Evolutionary conservation across 2,797 vertebrate genomes (phyloP), one percentile per base, ranked within the genome.

Genomic region (Cryptoprocta ferox): DNA sequence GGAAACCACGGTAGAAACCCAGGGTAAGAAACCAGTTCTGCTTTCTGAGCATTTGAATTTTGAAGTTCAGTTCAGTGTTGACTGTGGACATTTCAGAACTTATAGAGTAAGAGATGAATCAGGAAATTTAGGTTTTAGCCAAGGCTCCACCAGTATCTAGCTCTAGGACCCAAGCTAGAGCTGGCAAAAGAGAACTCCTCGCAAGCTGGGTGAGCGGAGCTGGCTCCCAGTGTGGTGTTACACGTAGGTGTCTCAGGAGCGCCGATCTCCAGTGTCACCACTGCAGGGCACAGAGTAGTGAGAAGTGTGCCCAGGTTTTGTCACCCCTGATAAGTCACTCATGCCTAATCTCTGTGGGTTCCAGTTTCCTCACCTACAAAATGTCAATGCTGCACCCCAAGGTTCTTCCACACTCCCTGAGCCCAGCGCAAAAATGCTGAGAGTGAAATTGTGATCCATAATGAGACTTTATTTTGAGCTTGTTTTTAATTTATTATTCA

Each of bases 401-500:
- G 21, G 6, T 15, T 79, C 45, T 45, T 37, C 39, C 30, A 3
- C 14, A 16, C 53, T 5, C 16, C 16, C 10, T 30, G 11, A 35
- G 21, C 30, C 7, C 28, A 9, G n/a, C 24, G 26, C 24, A 6
- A 7, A 68, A 30, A 13, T 14, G 19, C 50, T n/a, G 87, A 82
- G 79, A 79, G 26, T 7, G 37, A 94, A 61, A 75, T 1, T 12
- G 37, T 37, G 75, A 76, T 45, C 80, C 11, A 1, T 16, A n/a
- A 28, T 1, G 37, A 94, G 63, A 6, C 15, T 48, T 65, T 71
- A n/a, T 79, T 89, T 80, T 30, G 50, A 82, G 83, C 59, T 93
- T 71, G 56, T 39, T 89, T 76, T 84, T 76, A 78, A 87, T 59
- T 87, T 90, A 73, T 79, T 42, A 45, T 30, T 91, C 95, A 71